These are phyloP conservation scores for Mimas tiliae DNA, from an alignment of 2,888 invertebrate genomes.

Conservation along the genomic window DNA sequence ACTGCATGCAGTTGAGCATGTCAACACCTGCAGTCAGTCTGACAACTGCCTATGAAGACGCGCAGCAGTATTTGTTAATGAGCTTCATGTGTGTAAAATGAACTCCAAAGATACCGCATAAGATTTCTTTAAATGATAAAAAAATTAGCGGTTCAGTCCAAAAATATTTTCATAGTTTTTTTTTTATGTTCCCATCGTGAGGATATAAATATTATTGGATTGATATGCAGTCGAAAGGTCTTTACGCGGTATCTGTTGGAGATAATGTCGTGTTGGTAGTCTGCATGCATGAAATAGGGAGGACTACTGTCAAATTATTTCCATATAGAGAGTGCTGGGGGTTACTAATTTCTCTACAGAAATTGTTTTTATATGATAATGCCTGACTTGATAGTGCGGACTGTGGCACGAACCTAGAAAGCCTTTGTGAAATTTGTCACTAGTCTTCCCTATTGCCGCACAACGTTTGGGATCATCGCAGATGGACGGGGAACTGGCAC, in stretches of 20 bases:
- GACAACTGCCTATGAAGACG: not conserved
- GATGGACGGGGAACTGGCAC: not conserved
- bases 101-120: not conserved
- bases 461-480: not conserved
- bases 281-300: not conserved
- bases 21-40: not conserved
- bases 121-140: not conserved
- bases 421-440: not conserved
- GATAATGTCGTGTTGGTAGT: not conserved
- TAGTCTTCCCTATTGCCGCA: constrained; percentile 8
- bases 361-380: no score
- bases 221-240: no score
- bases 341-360: no score
- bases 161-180: no score
- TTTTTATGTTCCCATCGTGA: no score
- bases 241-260: not conserved
- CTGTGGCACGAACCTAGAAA: not conserved
- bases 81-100: not conserved
- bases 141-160: no score
- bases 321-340: not conserved
- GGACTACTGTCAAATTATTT: not conserved
- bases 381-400: no score
- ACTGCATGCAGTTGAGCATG: not conserved
- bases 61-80: constrained; percentile 5
- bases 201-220: no score